Base-by-base conservation (phyloP, 1,140 invertebrate species). In the Pseudomyrmex pallidus region DNA sequence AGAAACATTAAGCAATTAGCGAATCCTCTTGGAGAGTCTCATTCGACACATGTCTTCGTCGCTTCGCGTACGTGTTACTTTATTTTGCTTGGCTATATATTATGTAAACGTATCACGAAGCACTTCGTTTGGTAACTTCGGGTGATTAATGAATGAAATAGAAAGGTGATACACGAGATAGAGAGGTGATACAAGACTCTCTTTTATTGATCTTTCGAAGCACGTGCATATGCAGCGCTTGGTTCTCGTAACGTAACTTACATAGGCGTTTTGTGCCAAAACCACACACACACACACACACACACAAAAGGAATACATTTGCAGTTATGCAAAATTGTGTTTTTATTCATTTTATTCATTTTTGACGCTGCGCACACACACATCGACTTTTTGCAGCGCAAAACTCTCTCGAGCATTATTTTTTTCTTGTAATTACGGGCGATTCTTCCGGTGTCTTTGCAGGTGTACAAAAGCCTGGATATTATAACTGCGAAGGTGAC, bases 401-500 rank as follows among this genome's bases (percentile, higher is more conserved):
- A 46, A 44, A 9, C 22, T 74, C 10, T 22, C 52, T 5, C 70
- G 25, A n/a, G 35, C 17, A 10, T 59, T 63, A 59, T 77, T 61
- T 77, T 61, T 77, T 22, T 25, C 17, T 54, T 50, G 56, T 62
- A 84, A 80, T 84, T 35, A 74, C 44, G 20, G 0, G 8, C 54
- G 52, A 77, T 62, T 46, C 25, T 87, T 1, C 35, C 15, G 48
- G 93, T 83, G 5, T 35, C 35, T 35, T 94, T 94, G 20, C 95
- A 99, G 98, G 96, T 99, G 7, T 99, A 99, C 94, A 97, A 97
- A 94, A 97, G 97, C 5, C 93, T 99, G 86, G 97, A 99, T 91
- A 98, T 99, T 86, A 96, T 99, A 68, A 99, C 99, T 0, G 99
- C 99, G 22, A 99, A 99, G 95, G 98, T 99, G 0, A 98, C 98